phyloP scores from a whole-genome alignment of 2,797 vertebrate genomes.

The Varecia variegata region DNA sequence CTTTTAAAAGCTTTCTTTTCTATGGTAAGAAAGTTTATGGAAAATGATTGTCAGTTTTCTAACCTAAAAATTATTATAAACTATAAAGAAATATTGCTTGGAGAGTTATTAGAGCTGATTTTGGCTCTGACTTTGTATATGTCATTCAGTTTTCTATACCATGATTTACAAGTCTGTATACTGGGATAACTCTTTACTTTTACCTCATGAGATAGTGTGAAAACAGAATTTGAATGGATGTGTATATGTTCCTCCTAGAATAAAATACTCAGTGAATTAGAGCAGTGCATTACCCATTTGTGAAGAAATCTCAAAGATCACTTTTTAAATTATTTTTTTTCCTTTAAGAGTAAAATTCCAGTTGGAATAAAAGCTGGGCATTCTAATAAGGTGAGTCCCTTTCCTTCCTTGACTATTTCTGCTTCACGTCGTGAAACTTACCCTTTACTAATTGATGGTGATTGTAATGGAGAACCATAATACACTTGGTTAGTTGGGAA shows the following conservation, averaged over 20 bases:
- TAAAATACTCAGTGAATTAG: conserved; percentile 15
- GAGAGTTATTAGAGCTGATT: neutral
- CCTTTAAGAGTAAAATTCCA: conserved; percentile 93
- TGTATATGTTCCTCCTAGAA: neutral
- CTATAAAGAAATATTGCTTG: neutral
- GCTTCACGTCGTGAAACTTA: neutral
- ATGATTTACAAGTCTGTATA: neutral
- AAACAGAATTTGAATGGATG: neutral
- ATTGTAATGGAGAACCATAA: neutral
- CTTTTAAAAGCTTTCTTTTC: neutral
- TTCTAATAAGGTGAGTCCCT: conserved; percentile 93
- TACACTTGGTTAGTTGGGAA: neutral
- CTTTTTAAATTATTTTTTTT: neutral
- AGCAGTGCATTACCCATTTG: neutral
- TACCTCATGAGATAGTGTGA: neutral
- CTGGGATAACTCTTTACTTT: neutral
- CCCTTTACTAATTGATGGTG: neutral
- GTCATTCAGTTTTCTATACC: neutral
- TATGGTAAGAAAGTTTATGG: neutral
- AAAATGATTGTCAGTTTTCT: neutral
- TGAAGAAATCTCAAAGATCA: neutral
- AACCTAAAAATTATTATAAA: neutral
- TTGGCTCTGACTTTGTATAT: neutral
- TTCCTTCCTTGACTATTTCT: conserved; percentile 23
- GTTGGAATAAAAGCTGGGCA: conserved; percentile 96